These are phyloP conservation scores for Hephaestus fuliginosus DNA, from an alignment of 2,797 vertebrate genomes.

Conservation along the genomic window DNA sequence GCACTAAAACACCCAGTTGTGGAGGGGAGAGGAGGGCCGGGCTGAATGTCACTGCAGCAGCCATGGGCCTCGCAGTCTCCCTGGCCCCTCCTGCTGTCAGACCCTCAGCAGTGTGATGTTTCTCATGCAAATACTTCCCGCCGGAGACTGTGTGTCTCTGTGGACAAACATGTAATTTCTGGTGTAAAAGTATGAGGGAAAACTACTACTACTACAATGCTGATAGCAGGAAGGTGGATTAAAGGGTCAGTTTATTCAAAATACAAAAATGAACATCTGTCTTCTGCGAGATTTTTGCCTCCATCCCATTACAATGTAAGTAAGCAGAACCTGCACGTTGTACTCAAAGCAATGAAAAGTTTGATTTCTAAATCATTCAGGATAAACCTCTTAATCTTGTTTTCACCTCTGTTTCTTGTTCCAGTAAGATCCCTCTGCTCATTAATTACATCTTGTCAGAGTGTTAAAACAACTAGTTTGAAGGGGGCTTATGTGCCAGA, in stretches of 20 bases:
- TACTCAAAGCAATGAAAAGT: neutral
- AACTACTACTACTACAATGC: too few species aligned
- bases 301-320: too few species aligned
- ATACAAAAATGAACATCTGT: neutral
- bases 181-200: neutral
- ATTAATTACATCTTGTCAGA: too few species aligned
- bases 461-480: too few species aligned
- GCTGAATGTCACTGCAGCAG: slow-evolving; percentile 65
- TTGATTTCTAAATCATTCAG: too few species aligned
- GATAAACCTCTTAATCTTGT: too few species aligned
- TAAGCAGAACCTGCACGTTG: neutral
- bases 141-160: neutral
- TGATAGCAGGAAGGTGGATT: neutral
- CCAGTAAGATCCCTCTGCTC: too few species aligned
- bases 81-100: slow-evolving; percentile 1
- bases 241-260: neutral
- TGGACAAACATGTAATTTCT: neutral
- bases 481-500: too few species aligned
- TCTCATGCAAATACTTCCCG: slow-evolving; percentile 5
- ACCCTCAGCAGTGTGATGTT: neutral
- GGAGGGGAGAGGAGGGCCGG: slow-evolving; percentile 42
- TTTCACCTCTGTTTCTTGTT: too few species aligned
- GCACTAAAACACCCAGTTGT: slow-evolving; percentile 66
- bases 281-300: neutral
- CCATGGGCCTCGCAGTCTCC: slow-evolving; percentile 16